phyloP scores from a whole-genome alignment of 1,140 invertebrate species.

The Calliphora vicina region DNA sequence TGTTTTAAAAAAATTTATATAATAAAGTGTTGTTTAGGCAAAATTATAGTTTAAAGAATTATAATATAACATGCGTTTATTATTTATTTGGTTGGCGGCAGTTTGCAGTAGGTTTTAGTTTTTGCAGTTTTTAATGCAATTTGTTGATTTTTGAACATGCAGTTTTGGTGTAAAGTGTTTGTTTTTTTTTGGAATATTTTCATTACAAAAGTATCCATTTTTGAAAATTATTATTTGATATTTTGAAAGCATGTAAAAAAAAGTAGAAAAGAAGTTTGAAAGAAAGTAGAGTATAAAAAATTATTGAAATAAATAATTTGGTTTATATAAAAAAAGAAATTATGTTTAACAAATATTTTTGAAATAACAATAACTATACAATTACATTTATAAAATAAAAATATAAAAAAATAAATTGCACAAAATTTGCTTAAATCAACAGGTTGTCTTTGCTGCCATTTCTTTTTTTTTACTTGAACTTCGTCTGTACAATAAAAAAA shows the following conservation, averaged over 20 bases:
- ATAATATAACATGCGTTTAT: slow-evolving; percentile 8
- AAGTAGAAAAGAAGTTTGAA: slow-evolving; percentile 34
- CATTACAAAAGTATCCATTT: background rate
- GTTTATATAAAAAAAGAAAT: too few relatives aligned
- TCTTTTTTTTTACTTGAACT: background rate
- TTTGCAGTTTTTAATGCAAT: background rate
- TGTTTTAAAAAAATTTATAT: background rate
- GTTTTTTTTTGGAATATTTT: background rate
- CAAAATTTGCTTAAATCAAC: background rate
- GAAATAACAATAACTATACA: too few relatives aligned
- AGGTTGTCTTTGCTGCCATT: background rate
- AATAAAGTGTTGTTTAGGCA: background rate
- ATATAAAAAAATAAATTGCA: slow-evolving; percentile 39
- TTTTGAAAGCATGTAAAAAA: slow-evolving; percentile 57
- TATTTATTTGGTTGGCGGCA: background rate
- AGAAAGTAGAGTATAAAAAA: slow-evolving; percentile 30
- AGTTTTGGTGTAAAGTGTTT: slow-evolving; percentile 19
- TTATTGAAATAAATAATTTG: too few relatives aligned
- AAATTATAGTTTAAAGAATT: background rate
- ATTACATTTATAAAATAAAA: slow-evolving; percentile 39
- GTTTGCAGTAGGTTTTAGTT: too few relatives aligned
- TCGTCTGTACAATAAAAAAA: background rate
- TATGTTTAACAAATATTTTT: too few relatives aligned
- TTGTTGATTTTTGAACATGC: slow-evolving; percentile 19
- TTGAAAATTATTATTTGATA: background rate